Base-by-base conservation (phyloP, 2,113 vertebrate genomes). In the Pangasianodon gigas region DNA sequence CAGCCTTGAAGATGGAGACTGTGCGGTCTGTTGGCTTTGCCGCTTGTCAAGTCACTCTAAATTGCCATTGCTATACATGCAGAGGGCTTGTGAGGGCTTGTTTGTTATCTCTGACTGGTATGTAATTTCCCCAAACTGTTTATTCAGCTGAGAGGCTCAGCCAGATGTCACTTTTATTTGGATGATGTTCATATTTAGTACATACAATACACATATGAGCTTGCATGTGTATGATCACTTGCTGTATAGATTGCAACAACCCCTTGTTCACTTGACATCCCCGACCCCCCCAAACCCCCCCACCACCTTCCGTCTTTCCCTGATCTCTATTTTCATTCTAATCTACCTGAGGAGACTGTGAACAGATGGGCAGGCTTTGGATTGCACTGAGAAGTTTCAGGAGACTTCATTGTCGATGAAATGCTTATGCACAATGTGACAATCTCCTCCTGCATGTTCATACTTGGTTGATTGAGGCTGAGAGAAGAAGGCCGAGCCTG, bases 51-150 rank as follows among this genome's bases (percentile, higher is more conserved):
- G 85, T 89, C 67, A 67, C 52, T 89, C 58, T 86, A 90, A 89
- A 90, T 81, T 56, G 86, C 90, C 81, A 89, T 82, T 82, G 82
- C 91, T 85, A 91, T 89, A 89, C 85, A 89, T 89, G 74, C 85
- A 75, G 80, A 81, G 89, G 87, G 89, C 80, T 89, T 90, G 87
- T 84, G 60, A 87, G 87, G 84, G 87, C 85, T 89, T 90, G 89
- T 91, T 89, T 90, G 91, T 90, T 89, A 90, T 92, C 85, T 84
- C 24, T 69, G 81, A 82, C 87, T 87, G 85, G 58, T 87, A 48
- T 89, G 69, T 90, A 87, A 79, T 90, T 87, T 58, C 14, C 41
- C 69, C 87, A 84, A 92, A 92, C 89, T 80, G 91, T 91, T 91
- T 87, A 89, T 91, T 90, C 86, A 89, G 52, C 88, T 87, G 86